A percentile compares a stretch with the other conserved stretches of the same genome.
Evolutionary conservation across 2,113 vertebrate genomes (phyloP).

Genomic region (Poeciliopsis occidentalis): DNA sequence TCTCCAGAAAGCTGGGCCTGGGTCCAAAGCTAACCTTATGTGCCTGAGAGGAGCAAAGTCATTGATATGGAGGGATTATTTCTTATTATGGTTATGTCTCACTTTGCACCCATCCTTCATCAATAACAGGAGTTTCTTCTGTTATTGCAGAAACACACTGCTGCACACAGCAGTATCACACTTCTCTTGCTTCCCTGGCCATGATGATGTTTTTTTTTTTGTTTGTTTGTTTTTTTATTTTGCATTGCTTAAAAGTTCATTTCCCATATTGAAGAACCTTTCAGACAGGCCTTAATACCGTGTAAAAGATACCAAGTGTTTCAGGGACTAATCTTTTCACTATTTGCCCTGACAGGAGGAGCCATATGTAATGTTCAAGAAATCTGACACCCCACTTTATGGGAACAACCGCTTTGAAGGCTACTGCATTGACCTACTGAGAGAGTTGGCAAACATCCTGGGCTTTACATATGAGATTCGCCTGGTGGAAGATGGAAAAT

Average conservation of each 20-base stretch:
- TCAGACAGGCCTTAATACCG: conserved; percentile 43
- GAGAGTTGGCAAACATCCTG: conserved; percentile 92
- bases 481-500: conserved; percentile 94
- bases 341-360: conserved; percentile 85
- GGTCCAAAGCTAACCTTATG: conserved; percentile 40
- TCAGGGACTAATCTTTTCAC: conserved; percentile 27
- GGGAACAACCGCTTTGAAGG: conserved; percentile 98
- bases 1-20: conserved; percentile 39
- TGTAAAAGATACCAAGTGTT: conserved; percentile 34
- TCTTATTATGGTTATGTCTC: conserved; percentile 65
- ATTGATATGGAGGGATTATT: conserved; percentile 68
- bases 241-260: conserved; percentile 17
- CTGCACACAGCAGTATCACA: conserved; percentile 15
- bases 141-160: conserved; percentile 5
- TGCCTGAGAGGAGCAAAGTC: conserved; percentile 46
- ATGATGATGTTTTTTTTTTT: not conserved
- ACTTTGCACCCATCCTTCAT: conserved; percentile 40
- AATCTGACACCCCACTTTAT: conserved; percentile 96
- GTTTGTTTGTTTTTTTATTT: not conserved
- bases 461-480: conserved; percentile 95
- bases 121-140: conserved; percentile 22
- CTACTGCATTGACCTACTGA: conserved; percentile 95
- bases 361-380: conserved; percentile 98
- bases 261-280: conserved; percentile 41
- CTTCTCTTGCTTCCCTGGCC: conserved; percentile 3